phyloP scores from a whole-genome alignment of 1,140 invertebrate genomes.

The Cheumatopsyche charites region DNA sequence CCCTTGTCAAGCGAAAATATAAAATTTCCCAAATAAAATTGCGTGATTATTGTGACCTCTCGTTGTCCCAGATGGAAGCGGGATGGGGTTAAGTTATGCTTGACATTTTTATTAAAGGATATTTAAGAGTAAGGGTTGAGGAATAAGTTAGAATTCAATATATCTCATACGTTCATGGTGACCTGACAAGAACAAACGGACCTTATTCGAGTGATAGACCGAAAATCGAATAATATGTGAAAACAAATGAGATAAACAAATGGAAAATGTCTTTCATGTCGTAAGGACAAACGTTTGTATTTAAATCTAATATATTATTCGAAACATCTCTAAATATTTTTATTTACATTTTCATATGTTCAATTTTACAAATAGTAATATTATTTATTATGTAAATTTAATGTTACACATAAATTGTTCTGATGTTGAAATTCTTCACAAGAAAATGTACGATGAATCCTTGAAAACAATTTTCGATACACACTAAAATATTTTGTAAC shows the following conservation, averaged over 20 bases:
- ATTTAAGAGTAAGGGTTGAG: constrained; percentile 21
- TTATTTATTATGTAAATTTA: no score
- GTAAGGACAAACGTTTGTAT: neutral
- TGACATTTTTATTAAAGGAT: constrained; percentile 46
- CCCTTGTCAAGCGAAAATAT: constrained; percentile 34
- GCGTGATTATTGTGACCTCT: constrained; percentile 32
- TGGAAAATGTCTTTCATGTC: constrained; percentile 2
- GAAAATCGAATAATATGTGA: neutral
- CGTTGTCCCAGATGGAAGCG: neutral
- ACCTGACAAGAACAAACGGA: constrained; percentile 30
- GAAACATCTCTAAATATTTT: no score
- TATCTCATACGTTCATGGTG: constrained; percentile 26
- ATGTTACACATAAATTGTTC: no score
- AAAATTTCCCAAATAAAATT: constrained; percentile 35
- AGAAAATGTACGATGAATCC: no score
- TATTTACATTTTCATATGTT: no score
- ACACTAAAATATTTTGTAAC: no score
- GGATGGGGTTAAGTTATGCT: constrained; percentile 33
- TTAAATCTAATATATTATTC: no score
- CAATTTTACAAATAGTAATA: no score
- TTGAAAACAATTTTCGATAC: no score
- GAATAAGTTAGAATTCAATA: constrained; percentile 30
- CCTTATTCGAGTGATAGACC: neutral
- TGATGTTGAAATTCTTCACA: no score
- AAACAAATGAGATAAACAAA: neutral